These are phyloP conservation scores for Elegia similella DNA, from an alignment of 2,888 invertebrate genomes.

Conservation along the genomic window DNA sequence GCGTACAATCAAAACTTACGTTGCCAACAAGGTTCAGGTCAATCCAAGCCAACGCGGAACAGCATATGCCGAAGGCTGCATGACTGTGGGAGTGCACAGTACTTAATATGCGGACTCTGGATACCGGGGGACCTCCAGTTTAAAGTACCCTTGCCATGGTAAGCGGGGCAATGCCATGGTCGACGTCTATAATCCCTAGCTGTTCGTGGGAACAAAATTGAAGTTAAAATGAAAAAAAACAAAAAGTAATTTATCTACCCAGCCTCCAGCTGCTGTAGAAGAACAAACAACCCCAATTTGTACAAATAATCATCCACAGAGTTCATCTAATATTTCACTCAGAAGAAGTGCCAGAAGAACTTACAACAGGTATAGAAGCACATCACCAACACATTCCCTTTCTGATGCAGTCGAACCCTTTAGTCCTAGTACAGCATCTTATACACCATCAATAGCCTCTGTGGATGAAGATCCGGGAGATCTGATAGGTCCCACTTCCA, in stretches of 20 bases:
- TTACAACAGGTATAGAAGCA: background rate
- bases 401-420: background rate
- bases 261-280: slow-evolving; percentile 2
- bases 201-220: background rate
- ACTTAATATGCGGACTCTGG: background rate
- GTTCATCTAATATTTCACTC: background rate
- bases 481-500: background rate
- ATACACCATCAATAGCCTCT: background rate
- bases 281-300: background rate
- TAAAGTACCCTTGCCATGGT: slow-evolving; percentile 11
- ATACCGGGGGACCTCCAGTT: slow-evolving; percentile 13
- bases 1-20: slow-evolving; percentile 15
- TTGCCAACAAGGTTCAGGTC: slow-evolving; percentile 13
- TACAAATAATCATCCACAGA: background rate
- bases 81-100: background rate
- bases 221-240: background rate
- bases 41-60: slow-evolving; percentile 14
- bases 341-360: background rate
- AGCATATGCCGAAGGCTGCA: slow-evolving; percentile 12
- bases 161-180: background rate
- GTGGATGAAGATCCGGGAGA: background rate
- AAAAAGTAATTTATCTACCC: background rate
- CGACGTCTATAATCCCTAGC: background rate
- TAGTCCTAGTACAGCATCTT: background rate
- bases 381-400: background rate